Percentiles rank a stretch among this genome's conserved stretches.
Conservation (phyloP, 2,797 vertebrate genomes). For the Scarus forsteni region DNA sequence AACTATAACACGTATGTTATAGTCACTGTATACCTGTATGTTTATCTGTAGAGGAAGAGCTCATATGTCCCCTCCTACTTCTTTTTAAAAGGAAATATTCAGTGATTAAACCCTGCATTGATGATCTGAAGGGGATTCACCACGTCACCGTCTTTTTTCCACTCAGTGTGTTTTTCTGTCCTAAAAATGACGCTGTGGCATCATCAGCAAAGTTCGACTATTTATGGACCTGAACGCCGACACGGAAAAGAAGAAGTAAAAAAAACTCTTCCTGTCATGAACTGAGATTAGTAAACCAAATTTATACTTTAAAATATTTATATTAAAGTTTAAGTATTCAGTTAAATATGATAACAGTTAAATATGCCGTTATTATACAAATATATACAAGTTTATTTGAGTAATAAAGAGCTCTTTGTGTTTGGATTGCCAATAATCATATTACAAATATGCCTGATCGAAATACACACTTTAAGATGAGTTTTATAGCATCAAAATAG, state of each 20-base stretch:
- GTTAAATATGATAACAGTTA: no score
- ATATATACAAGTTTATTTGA: no score
- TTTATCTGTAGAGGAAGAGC: conserved; percentile 66
- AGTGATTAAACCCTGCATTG: conserved; percentile 79
- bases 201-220: conserved; percentile 35
- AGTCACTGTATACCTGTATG: conserved; percentile 62
- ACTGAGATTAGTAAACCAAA: no score
- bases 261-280: conserved; percentile 10
- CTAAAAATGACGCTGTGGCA: conserved; percentile 5
- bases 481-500: no score
- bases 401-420: no score
- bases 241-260: conserved; percentile 44
- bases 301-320: no score
- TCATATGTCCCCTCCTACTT: conserved; percentile 72
- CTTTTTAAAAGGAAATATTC: conserved; percentile 80
- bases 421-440: no score
- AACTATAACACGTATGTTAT: conserved; percentile 70
- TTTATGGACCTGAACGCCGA: conserved; percentile 37
- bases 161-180: neutral
- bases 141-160: neutral
- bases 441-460: no score
- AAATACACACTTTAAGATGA: no score
- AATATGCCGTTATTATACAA: no score
- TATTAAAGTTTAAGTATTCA: no score
- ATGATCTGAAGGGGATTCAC: conserved; percentile 50